Conservation (phyloP, 2,797 vertebrate genomes). For the Liasis olivaceus region DNA sequence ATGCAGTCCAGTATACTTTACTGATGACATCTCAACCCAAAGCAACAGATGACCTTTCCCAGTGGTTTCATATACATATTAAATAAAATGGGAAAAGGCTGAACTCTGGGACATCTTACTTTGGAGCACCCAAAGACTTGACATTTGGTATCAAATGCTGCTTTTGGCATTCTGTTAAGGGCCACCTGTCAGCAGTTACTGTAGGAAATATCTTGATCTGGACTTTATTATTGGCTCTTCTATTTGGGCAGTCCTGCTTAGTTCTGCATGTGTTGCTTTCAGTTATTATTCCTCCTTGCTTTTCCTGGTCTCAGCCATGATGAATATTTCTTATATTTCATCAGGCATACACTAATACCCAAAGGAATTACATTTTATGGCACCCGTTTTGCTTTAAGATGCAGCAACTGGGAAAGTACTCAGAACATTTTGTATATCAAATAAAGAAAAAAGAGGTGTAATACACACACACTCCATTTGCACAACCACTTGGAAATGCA, state of each 20-base stretch:
- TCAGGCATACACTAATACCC: background rate
- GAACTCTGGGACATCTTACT: background rate
- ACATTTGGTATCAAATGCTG: background rate
- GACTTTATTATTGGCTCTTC: background rate
- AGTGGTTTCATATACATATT: no score
- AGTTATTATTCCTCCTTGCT: background rate
- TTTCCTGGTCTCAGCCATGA: background rate
- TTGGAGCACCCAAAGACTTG: background rate
- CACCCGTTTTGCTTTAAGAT: background rate
- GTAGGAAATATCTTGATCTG: background rate
- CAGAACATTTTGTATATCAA: conserved; percentile 8
- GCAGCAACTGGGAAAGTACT: conserved; percentile 1
- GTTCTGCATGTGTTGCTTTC: background rate
- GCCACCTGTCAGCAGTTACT: background rate
- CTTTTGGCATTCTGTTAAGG: background rate
- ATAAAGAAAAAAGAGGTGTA: background rate
- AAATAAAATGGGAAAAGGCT: no score
- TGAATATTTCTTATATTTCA: background rate
- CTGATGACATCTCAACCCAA: no score
- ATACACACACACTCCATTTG: conserved; percentile 53
- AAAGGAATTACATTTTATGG: background rate
- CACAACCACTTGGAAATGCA: conserved; percentile 55
- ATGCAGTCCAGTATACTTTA: no score
- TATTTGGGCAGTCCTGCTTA: background rate
- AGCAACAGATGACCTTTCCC: no score